These are phyloP conservation scores for Polypedilum pembai DNA, from an alignment of 1,140 invertebrate genomes.

Conservation along the genomic window DNA sequence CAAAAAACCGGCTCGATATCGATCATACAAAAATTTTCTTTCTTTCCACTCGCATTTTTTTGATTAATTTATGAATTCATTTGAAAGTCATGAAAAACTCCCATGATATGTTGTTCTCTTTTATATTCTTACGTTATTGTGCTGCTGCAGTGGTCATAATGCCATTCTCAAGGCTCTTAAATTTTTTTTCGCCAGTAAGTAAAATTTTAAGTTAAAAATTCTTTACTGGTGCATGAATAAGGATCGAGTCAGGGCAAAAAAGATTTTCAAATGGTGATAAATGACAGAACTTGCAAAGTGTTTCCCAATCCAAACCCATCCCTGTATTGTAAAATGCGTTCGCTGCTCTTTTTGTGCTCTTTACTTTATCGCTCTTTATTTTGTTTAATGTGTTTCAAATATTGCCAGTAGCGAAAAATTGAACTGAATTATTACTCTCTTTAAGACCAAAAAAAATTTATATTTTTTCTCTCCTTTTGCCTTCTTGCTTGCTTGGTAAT, in stretches of 20 bases:
- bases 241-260: too few relatives aligned
- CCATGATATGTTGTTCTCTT: constrained; percentile 23
- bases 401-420: constrained; percentile 25
- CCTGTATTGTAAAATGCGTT: background rate
- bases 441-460: background rate
- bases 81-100: constrained; percentile 27
- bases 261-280: background rate
- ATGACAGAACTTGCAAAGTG: background rate
- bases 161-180: background rate
- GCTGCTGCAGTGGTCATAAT: background rate
- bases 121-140: background rate
- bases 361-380: constrained; percentile 20
- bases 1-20: constrained; percentile 6
- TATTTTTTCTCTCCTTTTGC: background rate
- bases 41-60: background rate
- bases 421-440: constrained; percentile 23
- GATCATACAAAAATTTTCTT: constrained; percentile 9
- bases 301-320: constrained; percentile 3
- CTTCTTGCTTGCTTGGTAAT: background rate
- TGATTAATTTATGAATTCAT: constrained; percentile 27
- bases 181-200: background rate
- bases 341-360: background rate
- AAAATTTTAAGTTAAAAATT: too few relatives aligned
- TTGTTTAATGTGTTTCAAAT: constrained; percentile 28
- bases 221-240: too few relatives aligned